Base-by-base conservation (phyloP, 2,113 vertebrate genomes). In the Choloepus hoffmanni region DNA sequence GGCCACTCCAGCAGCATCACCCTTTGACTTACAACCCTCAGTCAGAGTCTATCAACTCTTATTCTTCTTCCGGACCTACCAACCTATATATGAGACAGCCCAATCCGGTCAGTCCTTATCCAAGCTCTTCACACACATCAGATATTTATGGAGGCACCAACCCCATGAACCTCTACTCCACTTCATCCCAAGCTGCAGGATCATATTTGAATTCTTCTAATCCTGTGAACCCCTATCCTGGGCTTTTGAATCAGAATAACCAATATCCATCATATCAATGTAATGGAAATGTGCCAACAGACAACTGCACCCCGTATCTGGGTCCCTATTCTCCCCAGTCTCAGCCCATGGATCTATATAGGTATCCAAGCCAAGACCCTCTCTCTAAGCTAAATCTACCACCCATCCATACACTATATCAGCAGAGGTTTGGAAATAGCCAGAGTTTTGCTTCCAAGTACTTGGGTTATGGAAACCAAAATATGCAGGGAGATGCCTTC, bases 191-290 rank as follows among this genome's bases (percentile, higher is more conserved):
- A 87, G 90, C 98, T 97, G 92, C 96, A 55, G 99, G 98, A 89
- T 98, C 99, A 73, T 99, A 99, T 97, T 98, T 99, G 85, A 99
- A 99, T 98, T 98, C 99, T 96, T 98, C 99, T 94, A 99, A 98
- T 97, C 98, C 98, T 89, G 96, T 98, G 92, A 98, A 98, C 95
- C 96, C 98, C 97, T 99, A 99, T 97, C 97, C 98, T 53, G 98
- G 98, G 95, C 98, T 98, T 55, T 92, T 99, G 92, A 98, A 97
- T 97, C 98, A 99, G 95, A 98, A 96, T 96, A 98, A 96, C 94
- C 98, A 99, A 84, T 99, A 99, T 79, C 97, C 98, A 78, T 97
- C 99, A 45, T 99, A 99, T 95, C 99, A 99, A 86, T 99, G 99
- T 98, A 99, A 99, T 89, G 99, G 99, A 92, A 99, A 98, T 89